A percentile compares a stretch with the other conserved stretches of the same genome.
Conservation (phyloP, 2,888 invertebrate genomes). For the Phasia obesa region DNA sequence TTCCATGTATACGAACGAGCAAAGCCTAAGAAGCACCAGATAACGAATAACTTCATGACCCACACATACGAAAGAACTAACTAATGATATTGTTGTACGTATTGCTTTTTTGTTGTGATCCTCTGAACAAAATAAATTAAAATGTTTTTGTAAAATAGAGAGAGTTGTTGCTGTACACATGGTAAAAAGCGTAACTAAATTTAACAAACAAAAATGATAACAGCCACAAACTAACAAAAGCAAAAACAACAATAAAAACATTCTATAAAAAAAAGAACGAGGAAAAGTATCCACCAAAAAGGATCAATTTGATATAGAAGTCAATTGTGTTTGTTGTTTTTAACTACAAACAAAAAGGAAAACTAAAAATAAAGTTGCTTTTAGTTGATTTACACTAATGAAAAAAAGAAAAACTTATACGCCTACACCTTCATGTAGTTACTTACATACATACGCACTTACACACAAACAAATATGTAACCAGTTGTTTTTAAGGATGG, state of each 20-base stretch:
- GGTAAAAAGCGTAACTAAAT: conserved; percentile 68
- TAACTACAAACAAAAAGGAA: conserved; percentile 12
- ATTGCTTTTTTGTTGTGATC: conserved; percentile 60
- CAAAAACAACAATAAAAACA: conserved; percentile 49
- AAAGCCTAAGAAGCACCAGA: conserved; percentile 31
- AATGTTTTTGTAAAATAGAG: conserved; percentile 33
- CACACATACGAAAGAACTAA: conserved; percentile 4
- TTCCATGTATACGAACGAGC: conserved; percentile 59
- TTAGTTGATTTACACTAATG: background rate
- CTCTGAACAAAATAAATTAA: conserved; percentile 46
- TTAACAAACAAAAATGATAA: conserved; percentile 61
- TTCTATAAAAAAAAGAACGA: conserved; percentile 30
- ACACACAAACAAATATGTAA: background rate
- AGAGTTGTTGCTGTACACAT: conserved; percentile 52
- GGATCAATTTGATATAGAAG: conserved; percentile 67
- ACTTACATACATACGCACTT: background rate
- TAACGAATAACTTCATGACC: conserved; percentile 36
- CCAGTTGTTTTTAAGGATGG: conserved; percentile 34
- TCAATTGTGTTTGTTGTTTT: conserved; percentile 51
- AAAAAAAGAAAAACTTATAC: no score
- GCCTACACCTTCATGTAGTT: no score
- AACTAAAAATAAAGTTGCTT: background rate
- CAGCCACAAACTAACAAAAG: conserved; percentile 34
- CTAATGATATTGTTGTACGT: conserved; percentile 53
- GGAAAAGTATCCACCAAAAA: conserved; percentile 57